A percentile compares a stretch with the other conserved stretches of the same genome.
Conservation (phyloP, 2,888 invertebrate genomes). For the Troides helena region DNA sequence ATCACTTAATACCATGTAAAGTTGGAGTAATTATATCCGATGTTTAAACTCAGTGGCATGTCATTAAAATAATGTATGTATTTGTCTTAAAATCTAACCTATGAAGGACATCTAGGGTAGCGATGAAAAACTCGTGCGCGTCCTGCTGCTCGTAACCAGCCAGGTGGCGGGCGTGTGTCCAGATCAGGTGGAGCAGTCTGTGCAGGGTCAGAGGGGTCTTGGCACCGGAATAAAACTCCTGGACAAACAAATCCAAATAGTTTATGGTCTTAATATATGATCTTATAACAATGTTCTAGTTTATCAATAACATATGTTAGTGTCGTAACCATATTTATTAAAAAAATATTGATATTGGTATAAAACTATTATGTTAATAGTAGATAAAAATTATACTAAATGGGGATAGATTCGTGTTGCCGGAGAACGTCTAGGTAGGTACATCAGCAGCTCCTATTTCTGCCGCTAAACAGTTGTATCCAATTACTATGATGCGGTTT, state of each 20-base stretch:
- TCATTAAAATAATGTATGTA: too few relatives aligned
- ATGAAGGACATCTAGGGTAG: conserved; percentile 95
- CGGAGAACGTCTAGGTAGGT: too few relatives aligned
- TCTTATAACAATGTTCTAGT: neutral
- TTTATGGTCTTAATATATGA: too few relatives aligned
- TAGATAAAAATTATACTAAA: neutral
- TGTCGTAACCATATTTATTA: neutral
- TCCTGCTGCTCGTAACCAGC: conserved; percentile 99
- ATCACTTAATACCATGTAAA: too few relatives aligned
- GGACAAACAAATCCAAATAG: conserved; percentile 30
- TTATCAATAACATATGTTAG: neutral
- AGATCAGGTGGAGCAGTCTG: conserved; percentile 94
- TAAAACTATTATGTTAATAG: neutral
- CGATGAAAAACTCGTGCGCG: conserved; percentile 99
- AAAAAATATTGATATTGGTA: neutral
- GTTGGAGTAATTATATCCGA: too few relatives aligned
- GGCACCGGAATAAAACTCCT: conserved; percentile 96
- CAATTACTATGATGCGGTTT: too few relatives aligned
- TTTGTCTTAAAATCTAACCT: conserved; percentile 58
- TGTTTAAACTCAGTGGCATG: too few relatives aligned
- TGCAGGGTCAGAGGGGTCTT: conserved; percentile 93
- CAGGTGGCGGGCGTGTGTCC: conserved; percentile 97
- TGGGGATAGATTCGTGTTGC: too few relatives aligned
- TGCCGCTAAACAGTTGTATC: too few relatives aligned
- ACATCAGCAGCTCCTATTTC: too few relatives aligned